Percentiles rank a stretch among this genome's conserved stretches.
Evolutionary conservation across 2,888 invertebrate genomes (phyloP).

Genomic region (Belgica antarctica): DNA sequence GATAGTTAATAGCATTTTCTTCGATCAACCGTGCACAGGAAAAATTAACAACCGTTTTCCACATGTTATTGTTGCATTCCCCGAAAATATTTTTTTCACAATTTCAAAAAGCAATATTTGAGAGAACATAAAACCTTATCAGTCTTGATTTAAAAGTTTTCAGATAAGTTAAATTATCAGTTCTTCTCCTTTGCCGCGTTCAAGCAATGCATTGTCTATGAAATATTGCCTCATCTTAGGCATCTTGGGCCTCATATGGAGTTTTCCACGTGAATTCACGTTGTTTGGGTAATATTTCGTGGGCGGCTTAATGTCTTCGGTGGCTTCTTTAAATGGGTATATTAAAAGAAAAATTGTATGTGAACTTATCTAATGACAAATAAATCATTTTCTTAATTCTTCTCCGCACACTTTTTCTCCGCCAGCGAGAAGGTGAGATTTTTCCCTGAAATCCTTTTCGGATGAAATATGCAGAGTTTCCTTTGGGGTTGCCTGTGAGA

Average conservation of each 20-base stretch:
- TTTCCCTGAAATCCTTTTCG: slow-evolving; percentile 28
- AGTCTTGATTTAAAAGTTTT: slow-evolving; percentile 43
- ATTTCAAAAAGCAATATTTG: too few species aligned
- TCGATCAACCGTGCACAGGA: too few species aligned
- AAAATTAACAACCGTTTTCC: too few species aligned
- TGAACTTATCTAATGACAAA: slow-evolving; percentile 43
- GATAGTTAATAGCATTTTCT: too few species aligned
- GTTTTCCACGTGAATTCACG: background rate
- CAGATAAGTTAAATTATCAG: slow-evolving; percentile 33
- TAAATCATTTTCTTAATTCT: slow-evolving; percentile 44
- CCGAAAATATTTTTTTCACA: too few species aligned
- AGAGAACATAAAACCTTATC: slow-evolving; percentile 38
- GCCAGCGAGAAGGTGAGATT: background rate
- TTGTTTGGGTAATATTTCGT: slow-evolving; percentile 28
- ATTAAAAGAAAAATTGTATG: slow-evolving; percentile 41
- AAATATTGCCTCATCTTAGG: background rate
- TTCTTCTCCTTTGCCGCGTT: background rate
- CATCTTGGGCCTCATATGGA: slow-evolving; percentile 39
- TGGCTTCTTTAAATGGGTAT: slow-evolving; percentile 26
- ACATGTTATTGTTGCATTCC: too few species aligned
- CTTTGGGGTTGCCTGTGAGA: background rate
- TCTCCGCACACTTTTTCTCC: background rate
- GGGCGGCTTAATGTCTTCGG: slow-evolving; percentile 24
- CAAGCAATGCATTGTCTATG: background rate
- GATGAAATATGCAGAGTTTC: background rate